Conservation (phyloP, 2,888 invertebrate species). For the Hydropsyche betteni region DNA sequence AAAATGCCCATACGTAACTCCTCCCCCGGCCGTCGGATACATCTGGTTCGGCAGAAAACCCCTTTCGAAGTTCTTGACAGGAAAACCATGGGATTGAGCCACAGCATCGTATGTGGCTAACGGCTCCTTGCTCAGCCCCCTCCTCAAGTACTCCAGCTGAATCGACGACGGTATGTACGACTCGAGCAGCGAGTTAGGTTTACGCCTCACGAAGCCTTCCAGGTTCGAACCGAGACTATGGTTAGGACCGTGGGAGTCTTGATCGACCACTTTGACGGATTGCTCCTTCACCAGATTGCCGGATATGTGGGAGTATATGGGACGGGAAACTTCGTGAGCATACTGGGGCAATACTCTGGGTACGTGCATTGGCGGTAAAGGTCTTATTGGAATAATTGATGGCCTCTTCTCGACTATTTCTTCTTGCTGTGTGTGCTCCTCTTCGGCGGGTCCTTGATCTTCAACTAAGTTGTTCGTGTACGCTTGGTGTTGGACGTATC, state of each 20-base stretch:
- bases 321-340: slow-evolving; percentile 58
- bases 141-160: slow-evolving; percentile 63
- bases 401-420: slow-evolving; percentile 58
- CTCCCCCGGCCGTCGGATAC: slow-evolving; percentile 63
- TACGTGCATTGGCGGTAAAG: slow-evolving; percentile 60
- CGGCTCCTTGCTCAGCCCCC: slow-evolving; percentile 62
- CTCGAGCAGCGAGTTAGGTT: slow-evolving; percentile 66
- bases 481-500: slow-evolving; percentile 20
- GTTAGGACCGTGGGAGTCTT: slow-evolving; percentile 4
- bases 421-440: slow-evolving; percentile 54
- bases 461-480: slow-evolving; percentile 55
- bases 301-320: slow-evolving; percentile 58
- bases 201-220: slow-evolving; percentile 55
- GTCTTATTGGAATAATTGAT: slow-evolving; percentile 57
- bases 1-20: slow-evolving; percentile 48
- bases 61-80: slow-evolving; percentile 58
- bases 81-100: slow-evolving; percentile 58
- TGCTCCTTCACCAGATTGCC: slow-evolving; percentile 54
- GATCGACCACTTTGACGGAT: slow-evolving; percentile 45
- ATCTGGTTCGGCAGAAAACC: slow-evolving; percentile 66
- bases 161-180: slow-evolving; percentile 70
- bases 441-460: slow-evolving; percentile 56
- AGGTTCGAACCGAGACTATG: slow-evolving; percentile 40
- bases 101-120: slow-evolving; percentile 61
- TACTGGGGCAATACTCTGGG: slow-evolving; percentile 61